A percentile compares a stretch with the other conserved stretches of the same genome.
phyloP scores from a whole-genome alignment of 2,797 vertebrate species.

The Microcaecilia unicolor region DNA sequence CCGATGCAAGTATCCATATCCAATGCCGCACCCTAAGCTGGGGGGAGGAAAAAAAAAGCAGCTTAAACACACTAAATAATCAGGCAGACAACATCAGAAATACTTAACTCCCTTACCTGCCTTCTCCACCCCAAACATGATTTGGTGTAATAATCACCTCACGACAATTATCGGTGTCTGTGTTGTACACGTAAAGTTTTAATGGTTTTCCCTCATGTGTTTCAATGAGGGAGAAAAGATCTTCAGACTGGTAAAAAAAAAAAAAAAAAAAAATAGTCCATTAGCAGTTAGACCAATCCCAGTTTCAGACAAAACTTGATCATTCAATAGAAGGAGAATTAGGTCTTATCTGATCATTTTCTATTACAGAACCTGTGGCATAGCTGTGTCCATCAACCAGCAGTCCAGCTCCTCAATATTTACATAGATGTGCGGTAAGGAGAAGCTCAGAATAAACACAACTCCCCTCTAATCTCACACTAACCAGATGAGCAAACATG shows the following conservation, averaged over 20 bases:
- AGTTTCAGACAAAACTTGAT: too few relatives aligned
- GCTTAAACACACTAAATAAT: too few relatives aligned
- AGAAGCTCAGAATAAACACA: too few relatives aligned
- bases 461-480: too few relatives aligned
- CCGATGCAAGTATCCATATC: slow-evolving; percentile 96
- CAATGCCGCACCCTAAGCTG: slow-evolving; percentile 94
- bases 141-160: slow-evolving; percentile 97
- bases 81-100: background rate
- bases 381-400: too few relatives aligned
- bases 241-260: slow-evolving; percentile 80
- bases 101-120: slow-evolving; percentile 67
- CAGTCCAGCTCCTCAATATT: too few relatives aligned
- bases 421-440: too few relatives aligned
- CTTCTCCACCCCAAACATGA: slow-evolving; percentile 91
- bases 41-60: slow-evolving; percentile 31
- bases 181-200: slow-evolving; percentile 97
- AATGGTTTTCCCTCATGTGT: slow-evolving; percentile 89
- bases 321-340: too few relatives aligned
- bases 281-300: background rate
- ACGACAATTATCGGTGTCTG: slow-evolving; percentile 94
- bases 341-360: too few relatives aligned
- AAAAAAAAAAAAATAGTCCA: slow-evolving; percentile 1
- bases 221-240: slow-evolving; percentile 95
- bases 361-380: too few relatives aligned
- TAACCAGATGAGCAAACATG: too few relatives aligned